Percentiles rank a stretch among this genome's conserved stretches.
These are phyloP conservation scores for Desmodus rotundus DNA, from an alignment of 2,113 vertebrate species.

Conservation along the genomic window DNA sequence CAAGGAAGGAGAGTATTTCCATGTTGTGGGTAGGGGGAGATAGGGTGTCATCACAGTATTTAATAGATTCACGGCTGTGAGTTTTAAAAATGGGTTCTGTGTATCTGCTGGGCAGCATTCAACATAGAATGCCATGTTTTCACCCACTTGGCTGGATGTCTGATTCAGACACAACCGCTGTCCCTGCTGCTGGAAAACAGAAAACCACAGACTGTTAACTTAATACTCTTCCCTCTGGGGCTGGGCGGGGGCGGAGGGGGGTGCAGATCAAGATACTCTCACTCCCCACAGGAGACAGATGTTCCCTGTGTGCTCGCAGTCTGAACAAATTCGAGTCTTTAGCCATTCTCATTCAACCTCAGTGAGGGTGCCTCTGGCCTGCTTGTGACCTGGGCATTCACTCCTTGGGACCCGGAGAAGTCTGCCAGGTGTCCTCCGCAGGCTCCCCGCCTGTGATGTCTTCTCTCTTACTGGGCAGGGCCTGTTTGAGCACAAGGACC, in stretches of 20 bases:
- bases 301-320: background rate
- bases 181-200: conserved; percentile 54
- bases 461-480: background rate
- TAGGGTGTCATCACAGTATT: background rate
- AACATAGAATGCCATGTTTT: background rate
- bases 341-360: background rate
- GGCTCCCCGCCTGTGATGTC: background rate
- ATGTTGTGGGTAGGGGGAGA: background rate
- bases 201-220: conserved; percentile 38
- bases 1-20: background rate
- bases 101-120: background rate
- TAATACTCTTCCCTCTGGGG: background rate
- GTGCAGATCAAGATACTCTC: background rate
- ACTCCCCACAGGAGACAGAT: background rate
- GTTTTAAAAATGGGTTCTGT: background rate
- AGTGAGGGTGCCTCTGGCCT: background rate
- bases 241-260: background rate
- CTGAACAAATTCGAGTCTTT: background rate
- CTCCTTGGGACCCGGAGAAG: background rate
- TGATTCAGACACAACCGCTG: background rate
- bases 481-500: background rate
- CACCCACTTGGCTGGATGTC: background rate
- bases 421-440: background rate
- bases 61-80: background rate
- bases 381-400: background rate